phyloP scores from a whole-genome alignment of 2,888 invertebrate genomes.

The Tribolium freemani region DNA sequence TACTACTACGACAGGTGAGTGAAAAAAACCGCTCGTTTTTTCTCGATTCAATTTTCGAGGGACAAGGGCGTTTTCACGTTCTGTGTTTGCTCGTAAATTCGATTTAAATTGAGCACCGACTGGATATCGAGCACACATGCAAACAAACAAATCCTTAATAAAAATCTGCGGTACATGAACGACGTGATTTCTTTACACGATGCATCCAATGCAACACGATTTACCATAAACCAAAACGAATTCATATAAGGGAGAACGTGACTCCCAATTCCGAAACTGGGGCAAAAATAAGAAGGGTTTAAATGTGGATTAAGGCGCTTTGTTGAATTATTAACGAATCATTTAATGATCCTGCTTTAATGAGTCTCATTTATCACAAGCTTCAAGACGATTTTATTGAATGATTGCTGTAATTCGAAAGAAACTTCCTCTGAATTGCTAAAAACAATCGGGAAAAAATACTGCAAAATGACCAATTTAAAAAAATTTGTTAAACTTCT shows the following conservation, averaged over 20 bases:
- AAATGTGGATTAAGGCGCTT: too few species aligned
- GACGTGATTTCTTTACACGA: slow-evolving; percentile 33
- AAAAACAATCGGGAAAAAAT: too few species aligned
- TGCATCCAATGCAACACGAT: slow-evolving; percentile 47
- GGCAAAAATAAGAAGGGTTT: too few species aligned
- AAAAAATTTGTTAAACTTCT: too few species aligned
- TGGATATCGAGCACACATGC: slow-evolving; percentile 33
- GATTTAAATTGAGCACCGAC: slow-evolving; percentile 33
- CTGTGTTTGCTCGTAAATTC: slow-evolving; percentile 26
- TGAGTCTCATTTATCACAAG: too few species aligned
- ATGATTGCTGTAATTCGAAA: too few species aligned
- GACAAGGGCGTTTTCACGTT: slow-evolving; percentile 18
- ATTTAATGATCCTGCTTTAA: too few species aligned
- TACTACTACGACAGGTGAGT: slow-evolving; percentile 79
- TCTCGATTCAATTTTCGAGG: slow-evolving; percentile 17
- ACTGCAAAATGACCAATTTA: too few species aligned
- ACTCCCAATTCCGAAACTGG: background rate
- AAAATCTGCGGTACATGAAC: slow-evolving; percentile 35
- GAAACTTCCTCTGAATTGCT: too few species aligned
- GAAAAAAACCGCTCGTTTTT: slow-evolving; percentile 37
- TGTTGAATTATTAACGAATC: too few species aligned
- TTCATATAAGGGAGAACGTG: slow-evolving; percentile 5
- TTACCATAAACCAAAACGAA: slow-evolving; percentile 47
- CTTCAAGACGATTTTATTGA: too few species aligned
- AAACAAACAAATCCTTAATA: slow-evolving; percentile 43